Percentiles rank a stretch among this genome's conserved stretches.
phyloP scores from a whole-genome alignment of 53 echinoderm and acorn worm species.

The Holothuria scabra region DNA sequence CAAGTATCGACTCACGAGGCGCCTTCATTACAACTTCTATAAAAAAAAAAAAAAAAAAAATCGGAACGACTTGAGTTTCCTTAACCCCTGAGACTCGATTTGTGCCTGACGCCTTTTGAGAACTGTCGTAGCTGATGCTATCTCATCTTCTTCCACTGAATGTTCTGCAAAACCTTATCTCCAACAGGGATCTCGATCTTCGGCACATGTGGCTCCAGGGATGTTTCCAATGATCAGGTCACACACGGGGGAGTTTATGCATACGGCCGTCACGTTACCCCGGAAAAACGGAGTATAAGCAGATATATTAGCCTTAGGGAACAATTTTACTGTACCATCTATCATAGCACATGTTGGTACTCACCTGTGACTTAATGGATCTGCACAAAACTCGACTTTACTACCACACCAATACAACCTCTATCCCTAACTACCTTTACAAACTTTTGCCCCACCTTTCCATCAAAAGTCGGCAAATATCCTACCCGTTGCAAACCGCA shows the following conservation, averaged over 20 bases:
- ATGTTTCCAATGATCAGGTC: conserved; percentile 46
- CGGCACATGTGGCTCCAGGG: conserved; percentile 18
- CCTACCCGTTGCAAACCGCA: no score
- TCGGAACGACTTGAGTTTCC: conserved; percentile 41
- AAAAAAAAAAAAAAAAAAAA: no score
- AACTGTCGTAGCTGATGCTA: conserved; percentile 6
- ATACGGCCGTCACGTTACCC: conserved; percentile 26
- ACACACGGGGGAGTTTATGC: conserved; percentile 40
- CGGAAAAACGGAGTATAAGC: conserved; percentile 49
- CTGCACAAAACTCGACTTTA: conserved; percentile 4
- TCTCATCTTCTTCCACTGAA: not conserved
- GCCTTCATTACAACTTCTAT: conserved; percentile 34
- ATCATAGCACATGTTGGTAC: conserved; percentile 27
- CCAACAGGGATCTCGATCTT: conserved; percentile 5
- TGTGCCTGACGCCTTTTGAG: conserved; percentile 49
- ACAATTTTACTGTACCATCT: conserved; percentile 37
- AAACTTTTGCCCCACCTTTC: not conserved
- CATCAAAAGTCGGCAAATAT: not conserved
- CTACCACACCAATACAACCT: conserved; percentile 51
- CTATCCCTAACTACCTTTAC: conserved; percentile 45
- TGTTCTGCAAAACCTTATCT: no score
- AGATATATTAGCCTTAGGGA: conserved; percentile 27
- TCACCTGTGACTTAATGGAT: not conserved
- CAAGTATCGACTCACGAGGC: conserved; percentile 42
- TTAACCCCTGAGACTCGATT: not conserved